A percentile compares a stretch with the other conserved stretches of the same genome.
Conservation (phyloP, 2,113 vertebrate genomes). For the Paratilapia polleni region DNA sequence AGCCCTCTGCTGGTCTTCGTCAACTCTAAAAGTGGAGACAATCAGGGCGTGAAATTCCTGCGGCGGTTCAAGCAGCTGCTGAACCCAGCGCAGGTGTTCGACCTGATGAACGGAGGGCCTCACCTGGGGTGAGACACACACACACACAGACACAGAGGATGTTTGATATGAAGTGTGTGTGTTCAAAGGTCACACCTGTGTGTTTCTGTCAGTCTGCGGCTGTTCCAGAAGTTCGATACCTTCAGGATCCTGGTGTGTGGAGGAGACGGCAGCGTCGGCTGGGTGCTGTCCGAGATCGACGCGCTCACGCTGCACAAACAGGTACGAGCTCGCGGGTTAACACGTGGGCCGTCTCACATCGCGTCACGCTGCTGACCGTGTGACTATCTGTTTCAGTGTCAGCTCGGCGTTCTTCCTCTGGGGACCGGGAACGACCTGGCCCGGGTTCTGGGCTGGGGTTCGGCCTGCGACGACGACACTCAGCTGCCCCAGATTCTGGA, state of each 20-base stretch:
- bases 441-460: conserved; percentile 95
- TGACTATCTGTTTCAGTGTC: conserved; percentile 82
- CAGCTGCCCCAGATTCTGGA: conserved; percentile 97
- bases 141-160: neutral
- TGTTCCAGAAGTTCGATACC: conserved; percentile 98
- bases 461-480: conserved; percentile 94
- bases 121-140: conserved; percentile 89
- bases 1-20: conserved; percentile 96
- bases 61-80: conserved; percentile 96
- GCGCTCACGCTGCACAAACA: conserved; percentile 95
- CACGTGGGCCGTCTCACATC: neutral
- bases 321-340: conserved; percentile 51
- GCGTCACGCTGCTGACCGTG: neutral
- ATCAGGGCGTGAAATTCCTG: conserved; percentile 97
- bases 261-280: conserved; percentile 97
- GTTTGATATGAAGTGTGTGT: neutral
- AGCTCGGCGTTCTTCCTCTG: conserved; percentile 94
- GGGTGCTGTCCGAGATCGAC: conserved; percentile 98
- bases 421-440: conserved; percentile 97
- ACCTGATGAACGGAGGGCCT: conserved; percentile 98
- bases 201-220: conserved; percentile 82
- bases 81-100: conserved; percentile 97
- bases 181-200: neutral
- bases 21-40: conserved; percentile 98
- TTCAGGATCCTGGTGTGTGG: conserved; percentile 98